A percentile compares a stretch with the other conserved stretches of the same genome.
phyloP scores from a whole-genome alignment of 2,113 vertebrate genomes.

The Jacana jacana region DNA sequence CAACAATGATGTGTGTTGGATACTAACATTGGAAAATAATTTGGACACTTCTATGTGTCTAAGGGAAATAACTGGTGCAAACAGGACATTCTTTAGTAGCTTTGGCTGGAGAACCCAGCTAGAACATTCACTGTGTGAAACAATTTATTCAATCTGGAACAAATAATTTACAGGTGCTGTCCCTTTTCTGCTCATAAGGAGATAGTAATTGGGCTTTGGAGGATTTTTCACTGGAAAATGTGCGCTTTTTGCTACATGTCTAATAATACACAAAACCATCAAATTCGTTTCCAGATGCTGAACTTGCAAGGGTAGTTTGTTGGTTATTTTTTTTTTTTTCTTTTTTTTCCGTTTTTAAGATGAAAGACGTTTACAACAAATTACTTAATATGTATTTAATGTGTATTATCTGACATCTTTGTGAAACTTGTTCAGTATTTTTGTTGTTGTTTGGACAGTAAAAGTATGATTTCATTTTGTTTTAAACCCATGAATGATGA shows the following conservation, averaged over 20 bases:
- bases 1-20: neutral
- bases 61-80: neutral
- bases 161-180: neutral
- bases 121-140: neutral
- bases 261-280: neutral
- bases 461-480: neutral
- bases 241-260: neutral
- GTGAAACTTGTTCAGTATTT: neutral
- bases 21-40: neutral
- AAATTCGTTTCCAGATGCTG: neutral
- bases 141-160: neutral
- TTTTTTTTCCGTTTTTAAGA: neutral
- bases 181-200: neutral
- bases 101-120: neutral
- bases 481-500: neutral
- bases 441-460: neutral
- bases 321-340: neutral
- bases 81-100: neutral
- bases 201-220: neutral
- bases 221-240: neutral
- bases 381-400: neutral
- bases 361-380: neutral
- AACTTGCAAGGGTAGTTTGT: neutral
- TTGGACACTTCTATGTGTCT: neutral
- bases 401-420: neutral